phyloP scores from a whole-genome alignment of 1,140 invertebrate genomes.

The Saccostrea glomerata region DNA sequence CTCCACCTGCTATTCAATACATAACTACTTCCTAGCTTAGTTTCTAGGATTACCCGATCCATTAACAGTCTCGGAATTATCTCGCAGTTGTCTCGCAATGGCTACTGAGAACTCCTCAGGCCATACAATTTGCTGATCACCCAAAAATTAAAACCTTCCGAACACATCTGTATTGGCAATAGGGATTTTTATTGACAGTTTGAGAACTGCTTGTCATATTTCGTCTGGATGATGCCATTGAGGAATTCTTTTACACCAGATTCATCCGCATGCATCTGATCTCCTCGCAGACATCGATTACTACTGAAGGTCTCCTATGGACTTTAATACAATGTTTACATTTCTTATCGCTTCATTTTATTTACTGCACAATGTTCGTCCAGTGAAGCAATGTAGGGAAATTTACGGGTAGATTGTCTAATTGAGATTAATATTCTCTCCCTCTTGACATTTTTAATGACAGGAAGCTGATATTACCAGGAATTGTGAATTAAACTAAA shows the following conservation, averaged over 20 bases:
- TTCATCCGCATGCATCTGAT: neutral
- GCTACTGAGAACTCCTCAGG: too few species aligned
- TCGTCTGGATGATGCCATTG: neutral
- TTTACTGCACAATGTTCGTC: neutral
- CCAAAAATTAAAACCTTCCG: too few species aligned
- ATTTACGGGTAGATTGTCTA: neutral
- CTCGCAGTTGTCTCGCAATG: too few species aligned
- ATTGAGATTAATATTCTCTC: neutral
- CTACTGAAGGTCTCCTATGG: neutral
- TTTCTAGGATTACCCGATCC: too few species aligned
- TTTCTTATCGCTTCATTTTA: neutral
- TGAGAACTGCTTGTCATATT: neutral
- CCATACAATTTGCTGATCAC: too few species aligned
- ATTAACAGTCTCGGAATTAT: too few species aligned
- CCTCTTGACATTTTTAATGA: neutral
- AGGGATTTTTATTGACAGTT: neutral
- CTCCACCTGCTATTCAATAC: too few species aligned
- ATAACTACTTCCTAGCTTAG: too few species aligned
- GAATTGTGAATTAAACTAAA: neutral
- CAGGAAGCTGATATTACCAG: neutral
- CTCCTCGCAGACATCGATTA: neutral
- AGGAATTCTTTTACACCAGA: neutral
- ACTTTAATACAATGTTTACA: neutral
- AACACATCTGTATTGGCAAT: too few species aligned
- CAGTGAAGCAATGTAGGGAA: neutral